Base-by-base conservation (phyloP, 2,797 vertebrate genomes). In the Enteromius treurensis region DNA sequence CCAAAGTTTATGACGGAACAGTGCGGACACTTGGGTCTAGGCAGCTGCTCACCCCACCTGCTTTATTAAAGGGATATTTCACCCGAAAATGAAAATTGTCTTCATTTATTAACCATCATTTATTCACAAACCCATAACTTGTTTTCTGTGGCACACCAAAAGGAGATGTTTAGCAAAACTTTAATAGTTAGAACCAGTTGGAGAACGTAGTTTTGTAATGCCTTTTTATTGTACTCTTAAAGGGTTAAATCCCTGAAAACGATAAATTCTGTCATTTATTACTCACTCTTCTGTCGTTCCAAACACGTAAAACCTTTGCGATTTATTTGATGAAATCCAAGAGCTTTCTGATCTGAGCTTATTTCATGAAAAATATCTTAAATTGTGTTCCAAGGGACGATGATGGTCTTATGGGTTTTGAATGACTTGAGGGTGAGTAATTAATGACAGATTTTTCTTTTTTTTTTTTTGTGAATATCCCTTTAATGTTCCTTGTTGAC, bases 1-100 rank as follows among this genome's bases (percentile, higher is more conserved):
- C 17, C 58, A 81, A 64, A 70, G 64, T 81, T 81, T 74, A 74
- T 49, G 70, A 65, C 49, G 49, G 19, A 74, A 37, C 34, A 23
- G 21, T 32, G 37, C 2, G 6, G 40, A 26, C 23, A 10, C 34
- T 60, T 47, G 5, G 23, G 40, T 60, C 23, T 11, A 34, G 40
- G 34, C 51, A 78, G 10, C 40, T 67, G 42, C 60, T 49, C 42
- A 14, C 5, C 10, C 17, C 10, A 47, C 21, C 5, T 78, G 47
- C 34, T 60, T 23, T 58, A 58, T 60, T 42, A n/a, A 74, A 76
- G 8, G n/a, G 53, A 60, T 75, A 42, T 60, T 76, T 42, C 34
- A 42, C 6, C 29, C 29, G 2, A 55, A 55, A 53, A 4, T 73
- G 1, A 0, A 4, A 7, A 34, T 49, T 29, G 42, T 34, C 17